phyloP scores from a whole-genome alignment of 1,140 invertebrate genomes.

The Drosophila asahinai region DNA sequence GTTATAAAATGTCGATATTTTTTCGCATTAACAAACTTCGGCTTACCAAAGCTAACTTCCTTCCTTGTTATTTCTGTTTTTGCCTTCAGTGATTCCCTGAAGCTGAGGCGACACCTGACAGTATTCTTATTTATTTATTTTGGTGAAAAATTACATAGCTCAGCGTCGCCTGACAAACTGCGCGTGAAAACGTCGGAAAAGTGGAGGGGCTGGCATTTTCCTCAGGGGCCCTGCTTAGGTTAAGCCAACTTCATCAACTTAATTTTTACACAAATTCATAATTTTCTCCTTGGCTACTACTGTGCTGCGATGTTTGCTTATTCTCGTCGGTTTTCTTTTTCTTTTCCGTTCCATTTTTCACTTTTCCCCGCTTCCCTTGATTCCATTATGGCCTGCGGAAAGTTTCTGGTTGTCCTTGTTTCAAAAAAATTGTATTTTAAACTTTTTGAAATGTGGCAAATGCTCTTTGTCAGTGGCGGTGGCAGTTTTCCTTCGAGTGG shows the following conservation, averaged over 20 bases:
- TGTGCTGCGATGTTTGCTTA: background rate
- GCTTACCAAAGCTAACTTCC: too few relatives aligned
- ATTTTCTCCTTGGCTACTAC: conserved; percentile 7
- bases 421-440: conserved; percentile 70
- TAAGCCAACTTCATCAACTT: conserved; percentile 48
- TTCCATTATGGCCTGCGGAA: conserved; percentile 51
- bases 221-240: conserved; percentile 12
- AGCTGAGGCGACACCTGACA: too few relatives aligned
- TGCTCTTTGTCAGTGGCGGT: conserved; percentile 44
- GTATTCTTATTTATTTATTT: too few relatives aligned
- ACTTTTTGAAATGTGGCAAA: conserved; percentile 74
- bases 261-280: conserved; percentile 58
- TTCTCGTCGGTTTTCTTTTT: conserved; percentile 21
- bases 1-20: too few relatives aligned
- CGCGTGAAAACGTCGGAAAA: conserved; percentile 10
- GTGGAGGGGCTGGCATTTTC: background rate
- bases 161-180: too few relatives aligned
- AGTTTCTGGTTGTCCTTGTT: conserved; percentile 47
- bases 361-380: background rate
- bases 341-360: conserved; percentile 46
- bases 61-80: too few relatives aligned
- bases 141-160: background rate
- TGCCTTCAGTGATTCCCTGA: too few relatives aligned
- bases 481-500: background rate
- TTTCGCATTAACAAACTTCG: too few relatives aligned